Percentiles rank a stretch among this genome's conserved stretches.
Conservation (phyloP, 2,113 vertebrate species). For the Pao palembangensis region DNA sequence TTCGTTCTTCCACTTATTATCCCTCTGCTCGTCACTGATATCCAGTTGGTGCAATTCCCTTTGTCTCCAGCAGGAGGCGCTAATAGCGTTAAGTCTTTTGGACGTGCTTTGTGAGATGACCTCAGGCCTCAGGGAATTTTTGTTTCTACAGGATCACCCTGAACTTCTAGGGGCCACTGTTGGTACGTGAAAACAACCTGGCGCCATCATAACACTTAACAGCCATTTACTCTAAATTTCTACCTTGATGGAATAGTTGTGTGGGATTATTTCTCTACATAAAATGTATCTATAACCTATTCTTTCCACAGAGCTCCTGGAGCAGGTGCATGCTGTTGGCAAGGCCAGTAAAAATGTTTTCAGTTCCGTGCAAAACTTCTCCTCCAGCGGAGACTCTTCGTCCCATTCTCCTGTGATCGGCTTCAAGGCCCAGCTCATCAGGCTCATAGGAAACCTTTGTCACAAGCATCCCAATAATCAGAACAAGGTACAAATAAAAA, state of each 20-base stretch:
- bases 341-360: slow-evolving; percentile 82
- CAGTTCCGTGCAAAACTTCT: slow-evolving; percentile 74
- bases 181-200: slow-evolving; percentile 75
- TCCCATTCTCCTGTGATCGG: slow-evolving; percentile 77
- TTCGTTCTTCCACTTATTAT: background rate
- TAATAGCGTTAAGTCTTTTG: slow-evolving; percentile 82
- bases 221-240: background rate
- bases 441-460: slow-evolving; percentile 92
- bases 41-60: slow-evolving; percentile 33
- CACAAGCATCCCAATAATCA: slow-evolving; percentile 85
- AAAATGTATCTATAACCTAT: background rate
- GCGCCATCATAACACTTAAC: background rate
- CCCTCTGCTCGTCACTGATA: background rate
- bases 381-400: slow-evolving; percentile 54
- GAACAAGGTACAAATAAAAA: slow-evolving; percentile 78
- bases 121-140: slow-evolving; percentile 75
- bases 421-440: slow-evolving; percentile 91
- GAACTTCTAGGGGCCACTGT: slow-evolving; percentile 80
- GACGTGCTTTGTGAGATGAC: slow-evolving; percentile 93
- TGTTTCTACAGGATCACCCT: slow-evolving; percentile 81
- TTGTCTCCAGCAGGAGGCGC: slow-evolving; percentile 77
- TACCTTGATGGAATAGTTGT: background rate
- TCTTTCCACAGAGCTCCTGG: slow-evolving; percentile 76
- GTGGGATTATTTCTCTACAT: background rate
- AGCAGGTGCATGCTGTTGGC: slow-evolving; percentile 81